Evolutionary conservation across 2,797 vertebrate genomes (phyloP).

Genomic region (Chelidonichthys spinosus): DNA sequence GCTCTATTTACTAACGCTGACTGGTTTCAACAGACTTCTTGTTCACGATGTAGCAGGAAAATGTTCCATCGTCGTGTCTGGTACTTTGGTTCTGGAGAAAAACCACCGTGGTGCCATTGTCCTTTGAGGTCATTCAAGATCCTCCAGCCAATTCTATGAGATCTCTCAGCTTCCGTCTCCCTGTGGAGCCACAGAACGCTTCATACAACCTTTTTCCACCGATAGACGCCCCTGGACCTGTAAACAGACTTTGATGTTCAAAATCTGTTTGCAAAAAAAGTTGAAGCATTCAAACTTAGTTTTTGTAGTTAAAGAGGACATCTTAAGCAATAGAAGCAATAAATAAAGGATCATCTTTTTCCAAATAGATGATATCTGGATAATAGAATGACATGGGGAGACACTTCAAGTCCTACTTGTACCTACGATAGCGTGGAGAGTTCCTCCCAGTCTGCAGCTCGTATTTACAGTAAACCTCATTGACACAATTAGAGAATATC

Average conservation of each 20-base stretch:
- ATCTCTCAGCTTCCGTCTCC: background rate
- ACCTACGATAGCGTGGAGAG: background rate
- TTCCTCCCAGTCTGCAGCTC: constrained; percentile 5
- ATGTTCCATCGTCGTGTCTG: too few relatives aligned
- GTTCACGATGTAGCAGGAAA: too few relatives aligned
- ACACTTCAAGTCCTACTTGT: too few relatives aligned
- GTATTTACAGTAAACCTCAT: constrained; percentile 14
- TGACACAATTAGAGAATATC: constrained; percentile 8
- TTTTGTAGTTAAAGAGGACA: background rate
- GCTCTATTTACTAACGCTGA: too few relatives aligned
- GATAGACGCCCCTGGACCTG: background rate
- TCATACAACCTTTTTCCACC: background rate
- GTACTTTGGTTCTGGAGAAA: too few relatives aligned
- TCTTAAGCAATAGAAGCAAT: background rate
- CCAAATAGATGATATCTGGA: background rate
- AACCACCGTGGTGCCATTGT: too few relatives aligned
- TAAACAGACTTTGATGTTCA: background rate
- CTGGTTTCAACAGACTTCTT: too few relatives aligned
- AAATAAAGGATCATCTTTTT: background rate
- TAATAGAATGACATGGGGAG: background rate
- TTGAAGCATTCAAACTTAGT: background rate
- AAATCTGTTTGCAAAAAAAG: background rate
- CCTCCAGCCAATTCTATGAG: background rate
- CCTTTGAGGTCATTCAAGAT: background rate
- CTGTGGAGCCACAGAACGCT: background rate